Evolutionary conservation across 2,888 invertebrate genomes (phyloP), one percentile per base, ranked within the genome.

Genomic region (Theristus sp.): DNA sequence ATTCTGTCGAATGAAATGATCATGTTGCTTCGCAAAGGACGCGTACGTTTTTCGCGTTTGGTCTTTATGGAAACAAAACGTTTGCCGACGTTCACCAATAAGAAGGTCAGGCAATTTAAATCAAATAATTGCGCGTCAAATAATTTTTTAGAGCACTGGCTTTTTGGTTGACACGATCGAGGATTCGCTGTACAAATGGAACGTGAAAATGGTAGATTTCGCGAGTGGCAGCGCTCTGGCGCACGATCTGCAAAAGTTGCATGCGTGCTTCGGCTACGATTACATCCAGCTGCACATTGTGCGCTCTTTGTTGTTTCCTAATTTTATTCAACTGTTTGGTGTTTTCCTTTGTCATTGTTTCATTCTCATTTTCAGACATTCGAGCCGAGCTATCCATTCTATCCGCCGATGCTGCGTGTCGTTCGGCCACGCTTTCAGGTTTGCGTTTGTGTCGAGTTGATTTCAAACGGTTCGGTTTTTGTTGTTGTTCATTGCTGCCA

Each of bases 341-440:
- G n/a, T n/a, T n/a, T n/a, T n/a, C n/a, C n/a, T n/a, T n/a, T n/a
- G n/a, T n/a, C n/a, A n/a, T n/a, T n/a, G n/a, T n/a, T n/a, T n/a
- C n/a, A n/a, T 38, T 38, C 10, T 13, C 38, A 17, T 38, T 65
- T 68, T 31, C 66, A 71, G 71, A 72, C 71, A 55, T 75, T 75
- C 66, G 69, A 72, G 26, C 73, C 74, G 65, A 74, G 74, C 65
- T 65, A 74, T 63, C 75, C 75, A n/a, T 75, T 74, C 64, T 75
- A 74, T 64, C 75, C 75, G 53, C 75, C 75, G 1, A 62, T 72
- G 2, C 69, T 75, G 13, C 71, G 71, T 63, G 71, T 75, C 1
- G 66, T 75, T 28, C 66, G 74, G 26, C 75, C 75, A 24, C 67
- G 74, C 53, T 66, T 74, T 38, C 68, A 72, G 67, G 73, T 72